phyloP scores from a whole-genome alignment of 2,113 vertebrate species.

The Haemorhous mexicanus region DNA sequence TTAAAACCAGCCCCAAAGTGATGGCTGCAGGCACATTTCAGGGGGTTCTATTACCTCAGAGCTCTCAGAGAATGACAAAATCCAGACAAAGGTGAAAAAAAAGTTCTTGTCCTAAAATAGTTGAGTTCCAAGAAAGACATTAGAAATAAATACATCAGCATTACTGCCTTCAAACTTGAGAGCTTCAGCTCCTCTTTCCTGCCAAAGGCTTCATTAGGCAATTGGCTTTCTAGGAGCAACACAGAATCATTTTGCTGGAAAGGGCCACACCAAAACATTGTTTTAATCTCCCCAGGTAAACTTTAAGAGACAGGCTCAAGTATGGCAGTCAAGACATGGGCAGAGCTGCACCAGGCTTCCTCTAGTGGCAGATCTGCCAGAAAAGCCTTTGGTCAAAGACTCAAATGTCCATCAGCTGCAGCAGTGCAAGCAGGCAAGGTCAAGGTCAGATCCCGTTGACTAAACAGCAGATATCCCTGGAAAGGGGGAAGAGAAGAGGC shows the following conservation, averaged over 20 bases:
- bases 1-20: not conserved
- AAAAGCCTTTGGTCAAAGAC: not conserved
- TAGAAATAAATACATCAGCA: not conserved
- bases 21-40: not conserved
- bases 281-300: not conserved
- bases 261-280: not conserved
- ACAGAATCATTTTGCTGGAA: not conserved
- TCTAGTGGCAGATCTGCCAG: not conserved
- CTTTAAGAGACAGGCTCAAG: not conserved
- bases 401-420: fast-evolving
- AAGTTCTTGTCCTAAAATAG: not conserved
- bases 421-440: not conserved
- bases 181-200: not conserved
- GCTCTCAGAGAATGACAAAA: not conserved
- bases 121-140: not conserved
- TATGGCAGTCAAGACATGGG: fast-evolving
- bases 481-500: not conserved
- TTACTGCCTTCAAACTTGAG: not conserved
- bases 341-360: not conserved
- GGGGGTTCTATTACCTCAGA: not conserved
- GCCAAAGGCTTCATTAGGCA: not conserved
- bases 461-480: not conserved
- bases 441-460: not conserved
- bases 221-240: not conserved
- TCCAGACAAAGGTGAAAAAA: fast-evolving